phyloP scores from a whole-genome alignment of 2,888 invertebrate species.

The Bugulina stolonifera region DNA sequence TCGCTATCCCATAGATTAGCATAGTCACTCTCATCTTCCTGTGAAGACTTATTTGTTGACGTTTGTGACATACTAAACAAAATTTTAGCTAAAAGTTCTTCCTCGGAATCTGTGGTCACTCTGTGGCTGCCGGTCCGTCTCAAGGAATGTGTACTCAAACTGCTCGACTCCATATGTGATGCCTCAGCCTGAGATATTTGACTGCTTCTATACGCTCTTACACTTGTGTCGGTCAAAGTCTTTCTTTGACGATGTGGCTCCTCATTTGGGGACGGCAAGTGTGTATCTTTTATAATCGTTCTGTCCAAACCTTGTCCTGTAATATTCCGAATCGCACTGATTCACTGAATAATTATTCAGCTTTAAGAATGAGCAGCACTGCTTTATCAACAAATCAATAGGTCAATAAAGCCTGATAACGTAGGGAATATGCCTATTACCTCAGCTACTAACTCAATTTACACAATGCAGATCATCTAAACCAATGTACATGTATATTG shows the following conservation, averaged over 20 bases:
- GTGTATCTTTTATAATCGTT: too few relatives aligned
- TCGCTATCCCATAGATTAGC: conserved; percentile 24
- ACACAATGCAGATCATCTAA: background rate
- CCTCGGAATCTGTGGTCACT: conserved; percentile 14
- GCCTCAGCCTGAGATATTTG: too few relatives aligned
- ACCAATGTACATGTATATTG: background rate
- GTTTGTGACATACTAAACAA: background rate
- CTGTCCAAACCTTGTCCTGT: background rate
- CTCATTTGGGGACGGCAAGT: too few relatives aligned
- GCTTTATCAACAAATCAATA: background rate
- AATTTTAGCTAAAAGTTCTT: conserved; percentile 7
- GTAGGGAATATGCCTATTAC: background rate
- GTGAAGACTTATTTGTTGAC: background rate
- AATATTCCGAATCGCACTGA: background rate
- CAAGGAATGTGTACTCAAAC: too few relatives aligned
- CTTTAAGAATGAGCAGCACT: background rate
- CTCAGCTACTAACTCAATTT: background rate
- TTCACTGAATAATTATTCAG: background rate
- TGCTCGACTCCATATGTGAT: too few relatives aligned
- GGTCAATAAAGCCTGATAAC: too few relatives aligned
- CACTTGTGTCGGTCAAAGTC: too few relatives aligned
- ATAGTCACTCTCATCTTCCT: conserved; percentile 21
- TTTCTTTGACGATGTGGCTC: too few relatives aligned
- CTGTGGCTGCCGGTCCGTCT: too few relatives aligned
- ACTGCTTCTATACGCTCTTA: too few relatives aligned